phyloP scores from a whole-genome alignment of 2,797 vertebrate species.

The Sebastes steindachneri region DNA sequence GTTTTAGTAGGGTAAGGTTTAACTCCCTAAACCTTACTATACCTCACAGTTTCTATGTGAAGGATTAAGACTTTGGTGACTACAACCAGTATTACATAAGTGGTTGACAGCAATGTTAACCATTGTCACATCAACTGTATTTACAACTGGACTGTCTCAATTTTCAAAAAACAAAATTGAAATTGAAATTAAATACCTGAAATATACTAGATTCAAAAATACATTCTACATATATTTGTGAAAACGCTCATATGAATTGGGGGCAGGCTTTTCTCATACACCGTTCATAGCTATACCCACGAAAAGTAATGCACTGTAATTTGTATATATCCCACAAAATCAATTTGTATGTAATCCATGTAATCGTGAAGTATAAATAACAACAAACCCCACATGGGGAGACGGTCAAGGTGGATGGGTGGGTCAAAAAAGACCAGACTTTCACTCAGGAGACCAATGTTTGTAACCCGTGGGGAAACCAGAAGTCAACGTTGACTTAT shows the following conservation, averaged over 20 bases:
- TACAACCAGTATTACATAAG: not conserved
- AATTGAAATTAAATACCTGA: not conserved
- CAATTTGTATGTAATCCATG: too few species aligned
- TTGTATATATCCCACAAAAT: too few species aligned
- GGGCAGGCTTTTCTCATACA: too few species aligned
- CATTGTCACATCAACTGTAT: not conserved
- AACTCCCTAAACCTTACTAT: not conserved
- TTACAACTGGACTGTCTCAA: not conserved
- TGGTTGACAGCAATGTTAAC: not conserved
- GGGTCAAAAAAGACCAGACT: too few species aligned
- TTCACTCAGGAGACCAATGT: too few species aligned
- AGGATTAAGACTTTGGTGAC: not conserved
- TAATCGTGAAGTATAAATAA: too few species aligned
- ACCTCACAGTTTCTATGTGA: not conserved
- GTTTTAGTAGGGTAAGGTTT: not conserved
- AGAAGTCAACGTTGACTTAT: too few species aligned
- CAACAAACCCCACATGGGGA: too few species aligned
- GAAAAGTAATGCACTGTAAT: too few species aligned
- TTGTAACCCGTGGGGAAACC: too few species aligned
- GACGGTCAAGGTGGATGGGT: too few species aligned
- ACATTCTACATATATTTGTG: not conserved
- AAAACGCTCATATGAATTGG: not conserved
- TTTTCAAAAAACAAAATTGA: not conserved
- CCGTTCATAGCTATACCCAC: too few species aligned
- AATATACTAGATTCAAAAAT: not conserved